Conservation (phyloP, 2,888 invertebrate species). For the Polyommatus iphigenia region DNA sequence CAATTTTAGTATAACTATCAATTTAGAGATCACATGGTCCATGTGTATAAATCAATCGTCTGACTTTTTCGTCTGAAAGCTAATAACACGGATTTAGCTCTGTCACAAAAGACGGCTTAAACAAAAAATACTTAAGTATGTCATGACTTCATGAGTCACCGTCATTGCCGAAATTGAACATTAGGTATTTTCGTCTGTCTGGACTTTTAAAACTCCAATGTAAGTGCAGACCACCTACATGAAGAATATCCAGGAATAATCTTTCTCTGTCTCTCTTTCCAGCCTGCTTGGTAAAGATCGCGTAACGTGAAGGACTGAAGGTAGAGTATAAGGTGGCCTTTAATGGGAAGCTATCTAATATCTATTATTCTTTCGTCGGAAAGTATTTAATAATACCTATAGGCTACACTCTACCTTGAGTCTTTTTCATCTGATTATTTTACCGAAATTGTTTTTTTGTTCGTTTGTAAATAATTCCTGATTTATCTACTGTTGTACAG, state of each 20-base stretch:
- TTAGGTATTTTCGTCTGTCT: constrained; percentile 24
- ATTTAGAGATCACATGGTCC: too few species aligned
- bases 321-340: too few species aligned
- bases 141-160: constrained; percentile 27
- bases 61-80: not conserved
- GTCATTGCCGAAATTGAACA: constrained; percentile 25
- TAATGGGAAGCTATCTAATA: too few species aligned
- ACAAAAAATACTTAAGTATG: constrained; percentile 26
- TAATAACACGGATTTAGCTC: constrained; percentile 12
- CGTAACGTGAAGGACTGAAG: too few species aligned
- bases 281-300: too few species aligned
- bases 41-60: not conserved
- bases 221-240: not conserved
- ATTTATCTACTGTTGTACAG: not conserved
- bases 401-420: too few species aligned
- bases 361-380: too few species aligned
- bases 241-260: not conserved
- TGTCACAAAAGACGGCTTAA: constrained; percentile 11
- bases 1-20: too few species aligned
- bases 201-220: not conserved
- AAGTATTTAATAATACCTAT: too few species aligned
- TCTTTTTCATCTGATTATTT: too few species aligned
- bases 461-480: not conserved
- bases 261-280: not conserved
- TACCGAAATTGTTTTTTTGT: too few species aligned